Conservation (phyloP, 2,888 invertebrate species). For the Synanthedon myopaeformis region DNA sequence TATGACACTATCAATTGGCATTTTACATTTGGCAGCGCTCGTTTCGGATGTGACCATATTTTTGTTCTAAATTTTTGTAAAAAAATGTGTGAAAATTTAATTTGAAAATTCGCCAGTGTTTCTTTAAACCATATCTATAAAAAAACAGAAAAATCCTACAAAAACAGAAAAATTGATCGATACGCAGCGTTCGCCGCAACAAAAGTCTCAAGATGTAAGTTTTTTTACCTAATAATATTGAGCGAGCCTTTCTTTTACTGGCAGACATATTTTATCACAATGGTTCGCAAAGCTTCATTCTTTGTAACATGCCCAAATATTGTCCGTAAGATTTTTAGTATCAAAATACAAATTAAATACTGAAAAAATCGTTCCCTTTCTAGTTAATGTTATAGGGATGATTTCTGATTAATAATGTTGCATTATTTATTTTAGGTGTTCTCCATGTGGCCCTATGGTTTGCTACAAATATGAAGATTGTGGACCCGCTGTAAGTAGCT, state of each 20-base stretch:
- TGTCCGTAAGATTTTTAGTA: too few species aligned
- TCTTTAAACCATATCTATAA: background rate
- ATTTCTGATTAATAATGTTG: too few species aligned
- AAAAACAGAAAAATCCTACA: background rate
- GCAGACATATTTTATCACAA: too few species aligned
- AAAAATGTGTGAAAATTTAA: constrained; percentile 16
- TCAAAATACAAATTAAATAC: too few species aligned
- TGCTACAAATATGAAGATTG: constrained; percentile 67
- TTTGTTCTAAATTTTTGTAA: constrained; percentile 20
- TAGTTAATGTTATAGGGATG: too few species aligned
- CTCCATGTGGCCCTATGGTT: constrained; percentile 61
- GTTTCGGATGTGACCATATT: constrained; percentile 27
- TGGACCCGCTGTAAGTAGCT: constrained; percentile 55
- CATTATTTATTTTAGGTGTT: constrained; percentile 38
- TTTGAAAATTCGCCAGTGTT: background rate
- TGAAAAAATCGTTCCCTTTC: too few species aligned
- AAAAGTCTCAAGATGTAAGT: background rate
- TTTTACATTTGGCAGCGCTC: constrained; percentile 16
- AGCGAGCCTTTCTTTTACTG: too few species aligned
- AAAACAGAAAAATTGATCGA: background rate
- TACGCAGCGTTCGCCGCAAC: background rate
- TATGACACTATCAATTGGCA: constrained; percentile 19
- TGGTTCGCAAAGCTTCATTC: too few species aligned
- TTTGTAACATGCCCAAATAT: too few species aligned
- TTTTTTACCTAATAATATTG: background rate